These are phyloP conservation scores for Ceratitis capitata DNA, from an alignment of 1,140 invertebrate species.

Conservation along the genomic window DNA sequence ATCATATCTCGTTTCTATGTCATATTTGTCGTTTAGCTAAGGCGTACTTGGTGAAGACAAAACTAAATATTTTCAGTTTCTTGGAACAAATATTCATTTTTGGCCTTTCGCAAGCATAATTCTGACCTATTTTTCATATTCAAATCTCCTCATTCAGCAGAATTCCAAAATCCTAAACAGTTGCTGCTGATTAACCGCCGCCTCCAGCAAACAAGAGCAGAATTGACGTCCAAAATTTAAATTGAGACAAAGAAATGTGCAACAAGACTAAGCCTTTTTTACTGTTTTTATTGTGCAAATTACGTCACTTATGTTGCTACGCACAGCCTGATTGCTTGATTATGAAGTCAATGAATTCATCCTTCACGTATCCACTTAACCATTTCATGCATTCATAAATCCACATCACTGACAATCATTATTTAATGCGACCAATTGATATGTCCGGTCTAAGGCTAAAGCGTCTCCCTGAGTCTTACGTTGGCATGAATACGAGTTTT, in stretches of 20 bases:
- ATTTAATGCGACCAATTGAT: conserved; percentile 14
- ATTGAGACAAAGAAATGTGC: background rate
- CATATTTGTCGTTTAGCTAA: no score
- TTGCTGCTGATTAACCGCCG: no score
- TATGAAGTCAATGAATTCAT: background rate
- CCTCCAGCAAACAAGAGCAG: no score
- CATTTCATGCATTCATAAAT: background rate
- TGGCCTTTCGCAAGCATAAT: no score
- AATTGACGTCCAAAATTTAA: background rate
- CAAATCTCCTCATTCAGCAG: no score
- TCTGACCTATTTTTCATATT: no score
- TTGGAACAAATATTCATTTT: no score
- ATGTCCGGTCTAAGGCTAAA: background rate
- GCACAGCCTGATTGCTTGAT: background rate
- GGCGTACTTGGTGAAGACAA: no score
- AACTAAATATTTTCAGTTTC: no score
- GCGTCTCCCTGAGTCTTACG: background rate
- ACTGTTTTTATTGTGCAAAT: background rate
- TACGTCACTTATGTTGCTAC: background rate
- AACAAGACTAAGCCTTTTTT: background rate
- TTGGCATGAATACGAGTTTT: no score
- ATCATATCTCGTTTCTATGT: no score
- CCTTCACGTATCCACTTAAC: background rate
- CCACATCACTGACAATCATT: background rate
- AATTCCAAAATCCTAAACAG: no score